phyloP scores from a whole-genome alignment of 2,888 invertebrate species.

The Synanthedon myopaeformis region DNA sequence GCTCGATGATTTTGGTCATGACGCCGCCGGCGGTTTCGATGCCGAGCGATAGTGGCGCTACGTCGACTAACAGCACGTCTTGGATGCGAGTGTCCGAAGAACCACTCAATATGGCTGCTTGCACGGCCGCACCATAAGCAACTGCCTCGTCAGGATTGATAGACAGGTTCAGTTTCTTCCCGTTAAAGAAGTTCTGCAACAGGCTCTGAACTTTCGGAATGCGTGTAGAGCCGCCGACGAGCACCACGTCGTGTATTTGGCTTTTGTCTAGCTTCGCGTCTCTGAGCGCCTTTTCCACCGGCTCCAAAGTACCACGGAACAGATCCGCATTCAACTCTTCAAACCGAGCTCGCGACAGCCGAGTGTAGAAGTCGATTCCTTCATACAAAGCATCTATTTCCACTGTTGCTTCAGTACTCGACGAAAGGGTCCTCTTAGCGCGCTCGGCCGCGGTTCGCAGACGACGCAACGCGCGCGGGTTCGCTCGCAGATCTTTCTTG shows the following conservation, averaged over 20 bases:
- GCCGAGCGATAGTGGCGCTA: constrained; percentile 24
- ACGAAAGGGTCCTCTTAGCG: no score
- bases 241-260: constrained; percentile 75
- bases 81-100: constrained; percentile 74
- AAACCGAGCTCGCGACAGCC: no score
- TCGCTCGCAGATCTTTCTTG: constrained; percentile 70
- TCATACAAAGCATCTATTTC: no score
- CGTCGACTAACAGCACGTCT: constrained; percentile 30
- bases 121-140: constrained; percentile 75
- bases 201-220: constrained; percentile 78
- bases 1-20: constrained; percentile 74
- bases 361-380: no score
- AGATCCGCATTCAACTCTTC: no score
- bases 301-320: no score
- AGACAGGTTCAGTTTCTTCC: constrained; percentile 72
- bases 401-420: no score
- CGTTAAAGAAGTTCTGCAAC: constrained; percentile 74
- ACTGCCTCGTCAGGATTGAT: constrained; percentile 80
- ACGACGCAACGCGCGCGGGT: constrained; percentile 65
- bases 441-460: no score
- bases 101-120: constrained; percentile 72
- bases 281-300: constrained; percentile 47
- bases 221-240: constrained; percentile 79
- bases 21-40: constrained; percentile 72
- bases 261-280: constrained; percentile 78